A percentile compares a stretch with the other conserved stretches of the same genome.
Evolutionary conservation across 2,797 vertebrate genomes (phyloP).

Genomic region (Apogon hyalosoma): DNA sequence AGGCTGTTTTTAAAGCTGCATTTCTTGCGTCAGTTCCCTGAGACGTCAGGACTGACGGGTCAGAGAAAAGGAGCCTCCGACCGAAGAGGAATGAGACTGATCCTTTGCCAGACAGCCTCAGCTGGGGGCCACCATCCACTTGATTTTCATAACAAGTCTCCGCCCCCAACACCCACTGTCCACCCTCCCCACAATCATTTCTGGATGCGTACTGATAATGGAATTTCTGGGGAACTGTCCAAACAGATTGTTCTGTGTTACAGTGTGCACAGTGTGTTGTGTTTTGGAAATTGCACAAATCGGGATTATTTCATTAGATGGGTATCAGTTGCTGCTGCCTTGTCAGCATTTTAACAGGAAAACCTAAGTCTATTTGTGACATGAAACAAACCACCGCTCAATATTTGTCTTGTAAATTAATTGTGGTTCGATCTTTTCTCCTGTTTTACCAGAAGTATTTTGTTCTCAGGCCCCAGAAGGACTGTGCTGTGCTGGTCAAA

Average conservation of each 20-base stretch:
- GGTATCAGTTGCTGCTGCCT: constrained; percentile 32
- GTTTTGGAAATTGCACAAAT: constrained; percentile 39
- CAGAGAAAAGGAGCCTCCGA: constrained; percentile 70
- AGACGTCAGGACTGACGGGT: constrained; percentile 68
- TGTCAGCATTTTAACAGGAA: constrained; percentile 48
- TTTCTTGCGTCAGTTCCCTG: constrained; percentile 66
- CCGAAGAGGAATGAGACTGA: constrained; percentile 75
- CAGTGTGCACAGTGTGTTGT: constrained; percentile 20
- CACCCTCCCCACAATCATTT: constrained; percentile 54
- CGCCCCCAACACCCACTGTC: constrained; percentile 43
- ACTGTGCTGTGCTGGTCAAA: constrained; percentile 64
- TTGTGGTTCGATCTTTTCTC: constrained; percentile 40
- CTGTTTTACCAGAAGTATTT: constrained; percentile 47
- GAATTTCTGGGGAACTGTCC: constrained; percentile 65
- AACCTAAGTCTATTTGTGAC: constrained; percentile 36
- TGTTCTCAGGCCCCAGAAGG: constrained; percentile 69
- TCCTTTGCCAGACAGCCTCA: constrained; percentile 80
- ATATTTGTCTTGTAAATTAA: constrained; percentile 52
- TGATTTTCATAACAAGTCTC: constrained; percentile 56
- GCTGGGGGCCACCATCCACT: constrained; percentile 66
- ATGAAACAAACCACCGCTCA: constrained; percentile 43
- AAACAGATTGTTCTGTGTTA: constrained; percentile 53
- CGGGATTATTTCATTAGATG: constrained; percentile 47
- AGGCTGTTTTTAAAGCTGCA: constrained; percentile 71
- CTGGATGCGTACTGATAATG: constrained; percentile 72